These are phyloP conservation scores for Pangasius macronema DNA, from an alignment of 2,797 vertebrate species.

Conservation along the genomic window DNA sequence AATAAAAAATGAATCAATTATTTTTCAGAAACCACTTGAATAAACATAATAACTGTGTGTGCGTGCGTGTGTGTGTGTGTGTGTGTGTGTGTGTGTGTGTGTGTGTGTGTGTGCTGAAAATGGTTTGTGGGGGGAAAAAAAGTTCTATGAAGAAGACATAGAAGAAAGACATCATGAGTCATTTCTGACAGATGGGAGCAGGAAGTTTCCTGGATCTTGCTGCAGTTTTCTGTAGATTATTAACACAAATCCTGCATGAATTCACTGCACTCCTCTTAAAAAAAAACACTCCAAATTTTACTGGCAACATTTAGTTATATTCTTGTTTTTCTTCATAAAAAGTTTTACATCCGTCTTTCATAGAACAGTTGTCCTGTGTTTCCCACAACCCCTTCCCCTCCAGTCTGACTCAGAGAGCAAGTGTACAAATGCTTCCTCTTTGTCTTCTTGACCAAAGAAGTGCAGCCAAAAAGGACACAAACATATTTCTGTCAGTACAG, in stretches of 20 bases:
- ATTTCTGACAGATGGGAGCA: background rate
- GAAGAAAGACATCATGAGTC: background rate
- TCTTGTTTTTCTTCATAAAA: constrained; percentile 16
- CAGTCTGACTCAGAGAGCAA: constrained; percentile 78
- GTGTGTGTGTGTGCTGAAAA: background rate
- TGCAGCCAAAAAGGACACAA: constrained; percentile 62
- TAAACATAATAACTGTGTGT: background rate
- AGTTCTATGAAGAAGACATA: background rate
- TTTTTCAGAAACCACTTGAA: background rate
- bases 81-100: background rate
- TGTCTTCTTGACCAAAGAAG: constrained; percentile 75
- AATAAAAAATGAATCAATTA: background rate
- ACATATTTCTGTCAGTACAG: constrained; percentile 71
- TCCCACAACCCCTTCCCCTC: constrained; percentile 67
- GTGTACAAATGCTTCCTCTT: constrained; percentile 82
- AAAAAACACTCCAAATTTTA: background rate
- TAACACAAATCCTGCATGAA: background rate
- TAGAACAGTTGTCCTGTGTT: constrained; percentile 1
- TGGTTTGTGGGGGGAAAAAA: background rate
- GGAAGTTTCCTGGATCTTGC: background rate
- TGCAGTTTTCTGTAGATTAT: constrained; percentile 3
- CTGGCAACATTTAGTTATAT: constrained; percentile 1
- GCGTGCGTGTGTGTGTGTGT: background rate
- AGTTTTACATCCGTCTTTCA: constrained; percentile 29
- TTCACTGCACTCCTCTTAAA: background rate